These are phyloP conservation scores for Drosophila hydei DNA, from an alignment of 1,140 invertebrate genomes.

Conservation along the genomic window DNA sequence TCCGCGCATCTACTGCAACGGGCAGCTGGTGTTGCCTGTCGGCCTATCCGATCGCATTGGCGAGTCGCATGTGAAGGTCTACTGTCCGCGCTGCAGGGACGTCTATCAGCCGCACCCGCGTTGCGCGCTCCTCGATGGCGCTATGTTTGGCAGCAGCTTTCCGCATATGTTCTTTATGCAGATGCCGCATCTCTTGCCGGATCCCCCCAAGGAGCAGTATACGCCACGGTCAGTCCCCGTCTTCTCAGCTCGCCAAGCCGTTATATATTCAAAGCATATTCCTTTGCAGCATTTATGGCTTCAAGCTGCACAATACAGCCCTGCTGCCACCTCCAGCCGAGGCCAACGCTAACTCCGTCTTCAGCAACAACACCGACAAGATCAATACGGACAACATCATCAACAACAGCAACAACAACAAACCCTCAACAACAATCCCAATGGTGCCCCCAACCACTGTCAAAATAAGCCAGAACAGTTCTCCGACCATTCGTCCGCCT, in stretches of 20 bases:
- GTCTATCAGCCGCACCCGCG: slow-evolving; percentile 45
- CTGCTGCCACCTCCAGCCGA: neutral
- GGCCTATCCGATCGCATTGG: slow-evolving; percentile 37
- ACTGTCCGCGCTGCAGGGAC: slow-evolving; percentile 59
- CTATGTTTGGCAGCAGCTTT: slow-evolving; percentile 62
- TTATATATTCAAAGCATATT: neutral
- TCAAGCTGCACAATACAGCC: slow-evolving; percentile 29
- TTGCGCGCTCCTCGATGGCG: slow-evolving; percentile 49
- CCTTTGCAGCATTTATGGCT: slow-evolving; percentile 28
- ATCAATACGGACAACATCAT: neutral
- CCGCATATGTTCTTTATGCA: slow-evolving; percentile 71
- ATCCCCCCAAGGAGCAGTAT: slow-evolving; percentile 13
- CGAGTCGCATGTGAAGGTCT: slow-evolving; percentile 50
- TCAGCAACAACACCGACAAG: neutral
- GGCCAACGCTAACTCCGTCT: neutral
- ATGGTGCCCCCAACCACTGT: neutral
- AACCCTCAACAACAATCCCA: no score
- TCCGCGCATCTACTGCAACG: slow-evolving; percentile 54
- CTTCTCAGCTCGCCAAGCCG: no score
- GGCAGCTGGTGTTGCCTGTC: slow-evolving; percentile 52
- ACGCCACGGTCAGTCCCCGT: slow-evolving; percentile 25
- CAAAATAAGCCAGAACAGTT: neutral
- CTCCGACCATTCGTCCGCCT: neutral
- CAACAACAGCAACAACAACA: neutral
- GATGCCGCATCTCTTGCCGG: slow-evolving; percentile 22